These are phyloP conservation scores for Amorpha juglandis DNA, from an alignment of 2,888 invertebrate species.

Conservation along the genomic window DNA sequence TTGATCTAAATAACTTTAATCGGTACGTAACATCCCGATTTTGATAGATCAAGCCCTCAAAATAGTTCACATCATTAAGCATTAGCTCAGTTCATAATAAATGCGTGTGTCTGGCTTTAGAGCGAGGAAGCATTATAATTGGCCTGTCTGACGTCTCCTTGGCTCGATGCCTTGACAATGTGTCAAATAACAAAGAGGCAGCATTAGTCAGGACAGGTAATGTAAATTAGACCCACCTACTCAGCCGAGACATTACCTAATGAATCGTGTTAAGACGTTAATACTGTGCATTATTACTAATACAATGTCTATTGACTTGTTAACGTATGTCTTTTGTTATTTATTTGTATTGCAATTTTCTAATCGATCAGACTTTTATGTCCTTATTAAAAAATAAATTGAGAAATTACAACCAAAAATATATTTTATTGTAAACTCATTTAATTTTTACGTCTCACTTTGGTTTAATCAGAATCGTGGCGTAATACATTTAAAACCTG, in stretches of 20 bases:
- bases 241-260: conserved; percentile 33
- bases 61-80: neutral
- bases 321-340: neutral
- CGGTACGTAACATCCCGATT: neutral
- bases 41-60: conserved; percentile 10
- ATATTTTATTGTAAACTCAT: no score
- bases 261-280: conserved; percentile 26
- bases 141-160: conserved; percentile 62
- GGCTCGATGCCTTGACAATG: conserved; percentile 71
- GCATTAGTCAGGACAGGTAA: conserved; percentile 63
- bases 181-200: conserved; percentile 65
- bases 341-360: neutral
- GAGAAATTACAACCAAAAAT: no score
- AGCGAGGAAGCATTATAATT: conserved; percentile 53
- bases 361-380: neutral
- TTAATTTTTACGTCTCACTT: neutral
- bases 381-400: no score
- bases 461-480: neutral
- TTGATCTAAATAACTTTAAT: neutral
- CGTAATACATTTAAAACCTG: neutral
- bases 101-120: conserved; percentile 40
- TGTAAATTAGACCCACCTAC: conserved; percentile 68
- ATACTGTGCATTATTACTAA: conserved; percentile 21
- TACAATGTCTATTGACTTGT: conserved; percentile 18
- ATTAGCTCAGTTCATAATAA: conserved; percentile 28